phyloP scores from a whole-genome alignment of 2,113 vertebrate genomes.

The Cinclus mexicanus region DNA sequence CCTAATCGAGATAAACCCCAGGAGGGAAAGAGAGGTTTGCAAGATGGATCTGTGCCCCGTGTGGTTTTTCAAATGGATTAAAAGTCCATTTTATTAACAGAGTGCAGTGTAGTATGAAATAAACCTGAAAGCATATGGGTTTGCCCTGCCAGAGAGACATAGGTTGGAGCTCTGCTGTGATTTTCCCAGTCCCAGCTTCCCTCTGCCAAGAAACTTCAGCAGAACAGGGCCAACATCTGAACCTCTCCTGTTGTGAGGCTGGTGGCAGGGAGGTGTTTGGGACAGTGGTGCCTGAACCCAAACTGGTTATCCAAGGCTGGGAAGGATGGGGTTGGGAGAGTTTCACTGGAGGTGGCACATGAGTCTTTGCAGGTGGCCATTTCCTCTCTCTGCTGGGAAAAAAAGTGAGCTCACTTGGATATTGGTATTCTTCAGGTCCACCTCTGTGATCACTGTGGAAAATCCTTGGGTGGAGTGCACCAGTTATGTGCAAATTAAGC shows the following conservation, averaged over 20 bases:
- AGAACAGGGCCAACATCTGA: neutral
- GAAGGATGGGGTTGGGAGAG: neutral
- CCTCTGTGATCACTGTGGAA: neutral
- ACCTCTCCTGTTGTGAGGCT: neutral
- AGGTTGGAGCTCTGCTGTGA: neutral
- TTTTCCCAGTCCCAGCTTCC: neutral
- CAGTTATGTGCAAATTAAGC: neutral
- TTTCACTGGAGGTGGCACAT: neutral
- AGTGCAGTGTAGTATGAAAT: slow-evolving; percentile 67
- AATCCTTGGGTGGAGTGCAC: neutral
- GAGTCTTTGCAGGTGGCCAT: neutral
- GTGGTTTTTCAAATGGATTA: slow-evolving; percentile 61
- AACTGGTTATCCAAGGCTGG: neutral
- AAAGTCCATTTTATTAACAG: slow-evolving; percentile 61
- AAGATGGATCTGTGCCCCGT: slow-evolving; percentile 52
- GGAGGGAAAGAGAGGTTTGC: slow-evolving; percentile 50
- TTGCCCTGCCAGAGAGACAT: neutral
- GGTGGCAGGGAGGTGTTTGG: neutral
- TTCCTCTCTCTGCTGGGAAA: neutral
- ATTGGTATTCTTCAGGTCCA: neutral
- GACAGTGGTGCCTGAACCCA: neutral
- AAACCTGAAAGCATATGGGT: slow-evolving; percentile 35
- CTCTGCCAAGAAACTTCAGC: neutral
- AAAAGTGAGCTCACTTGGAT: fast-evolving
- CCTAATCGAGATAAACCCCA: slow-evolving; percentile 65